These are phyloP conservation scores for Cochlearius cochlearius DNA, from an alignment of 2,113 vertebrate species.

Conservation along the genomic window DNA sequence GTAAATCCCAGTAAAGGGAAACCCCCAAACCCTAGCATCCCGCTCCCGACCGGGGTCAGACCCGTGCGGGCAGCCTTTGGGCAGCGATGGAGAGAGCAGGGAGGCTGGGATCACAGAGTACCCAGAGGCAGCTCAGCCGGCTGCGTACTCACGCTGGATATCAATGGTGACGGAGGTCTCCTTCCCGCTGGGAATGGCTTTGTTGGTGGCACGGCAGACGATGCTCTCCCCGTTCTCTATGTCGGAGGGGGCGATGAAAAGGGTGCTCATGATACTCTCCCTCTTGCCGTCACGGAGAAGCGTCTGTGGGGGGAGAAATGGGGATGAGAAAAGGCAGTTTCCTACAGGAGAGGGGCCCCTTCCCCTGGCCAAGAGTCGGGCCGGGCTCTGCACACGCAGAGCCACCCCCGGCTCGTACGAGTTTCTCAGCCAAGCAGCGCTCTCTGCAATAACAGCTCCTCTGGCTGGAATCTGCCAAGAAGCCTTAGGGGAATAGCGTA, in stretches of 20 bases:
- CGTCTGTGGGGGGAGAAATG: constrained; percentile 69
- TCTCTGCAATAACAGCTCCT: background rate
- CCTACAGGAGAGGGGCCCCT: background rate
- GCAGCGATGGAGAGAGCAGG: background rate
- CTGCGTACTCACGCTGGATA: constrained; percentile 89
- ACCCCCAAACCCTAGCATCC: background rate
- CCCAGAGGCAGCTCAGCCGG: rapidly evolving
- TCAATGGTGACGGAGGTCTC: constrained; percentile 95
- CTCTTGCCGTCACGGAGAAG: constrained; percentile 89
- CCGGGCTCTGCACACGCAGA: background rate
- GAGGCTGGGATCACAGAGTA: rapidly evolving
- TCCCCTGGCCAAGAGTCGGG: background rate
- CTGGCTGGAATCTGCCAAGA: background rate
- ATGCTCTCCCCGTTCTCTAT: constrained; percentile 94
- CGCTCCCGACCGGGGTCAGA: background rate
- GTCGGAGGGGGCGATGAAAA: constrained; percentile 89
- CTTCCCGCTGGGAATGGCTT: constrained; percentile 91
- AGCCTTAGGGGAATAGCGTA: background rate
- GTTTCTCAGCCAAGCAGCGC: background rate
- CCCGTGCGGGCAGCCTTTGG: rapidly evolving
- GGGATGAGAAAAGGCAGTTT: background rate
- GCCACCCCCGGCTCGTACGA: rapidly evolving
- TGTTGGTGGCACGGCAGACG: constrained; percentile 92
- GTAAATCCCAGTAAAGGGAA: background rate
- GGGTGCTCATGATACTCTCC: constrained; percentile 92